These are phyloP conservation scores for Schizopygopsis pylzovi DNA, from an alignment of 2,797 vertebrate genomes.

Conservation along the genomic window DNA sequence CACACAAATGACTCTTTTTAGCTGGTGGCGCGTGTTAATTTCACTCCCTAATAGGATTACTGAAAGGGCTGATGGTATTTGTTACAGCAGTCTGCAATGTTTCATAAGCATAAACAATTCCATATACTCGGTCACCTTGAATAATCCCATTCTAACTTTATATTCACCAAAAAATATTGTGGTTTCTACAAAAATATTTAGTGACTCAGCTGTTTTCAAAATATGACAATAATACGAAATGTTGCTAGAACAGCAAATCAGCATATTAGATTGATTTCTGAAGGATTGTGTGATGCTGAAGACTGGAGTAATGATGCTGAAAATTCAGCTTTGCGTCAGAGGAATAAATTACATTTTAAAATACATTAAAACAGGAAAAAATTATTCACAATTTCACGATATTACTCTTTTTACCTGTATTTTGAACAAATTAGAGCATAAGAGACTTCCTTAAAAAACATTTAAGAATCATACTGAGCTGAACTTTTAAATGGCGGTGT, in stretches of 20 bases:
- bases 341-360: not conserved
- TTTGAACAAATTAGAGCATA: not conserved
- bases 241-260: not conserved
- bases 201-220: not conserved
- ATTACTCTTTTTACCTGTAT: not conserved
- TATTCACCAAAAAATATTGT: not conserved
- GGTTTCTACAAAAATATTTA: not conserved
- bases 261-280: not conserved
- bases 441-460: not conserved
- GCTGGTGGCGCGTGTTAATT: not conserved
- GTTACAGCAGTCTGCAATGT: not conserved
- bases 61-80: not conserved
- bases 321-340: not conserved
- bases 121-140: not conserved
- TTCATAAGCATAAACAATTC: conserved; percentile 10
- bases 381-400: not conserved
- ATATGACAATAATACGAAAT: not conserved
- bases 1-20: not conserved
- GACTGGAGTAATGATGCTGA: not conserved
- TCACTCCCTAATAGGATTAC: conserved; percentile 7
- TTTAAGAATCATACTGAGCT: not conserved
- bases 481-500: not conserved
- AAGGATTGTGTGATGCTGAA: not conserved
- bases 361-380: not conserved
- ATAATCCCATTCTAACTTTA: not conserved